Percentiles rank a stretch among this genome's conserved stretches.
These are phyloP conservation scores for Zaprionus lachaisei DNA, from an alignment of 1,140 invertebrate species.

Conservation along the genomic window DNA sequence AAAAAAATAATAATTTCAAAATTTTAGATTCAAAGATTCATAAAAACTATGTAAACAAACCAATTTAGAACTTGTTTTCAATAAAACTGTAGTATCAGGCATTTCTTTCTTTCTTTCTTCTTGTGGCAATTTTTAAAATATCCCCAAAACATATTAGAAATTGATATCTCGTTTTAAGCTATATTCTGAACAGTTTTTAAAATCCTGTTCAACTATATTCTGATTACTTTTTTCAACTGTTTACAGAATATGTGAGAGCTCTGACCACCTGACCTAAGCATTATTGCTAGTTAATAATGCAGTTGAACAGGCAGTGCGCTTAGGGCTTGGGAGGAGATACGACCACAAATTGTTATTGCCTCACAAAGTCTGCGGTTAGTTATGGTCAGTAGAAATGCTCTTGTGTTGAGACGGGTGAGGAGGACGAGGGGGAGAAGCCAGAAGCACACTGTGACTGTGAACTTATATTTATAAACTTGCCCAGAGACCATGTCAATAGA, in stretches of 20 bases:
- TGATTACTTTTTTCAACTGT: no score
- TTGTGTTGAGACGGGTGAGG: neutral
- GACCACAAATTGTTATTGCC: constrained; percentile 14
- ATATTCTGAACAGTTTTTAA: no score
- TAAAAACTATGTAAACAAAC: no score
- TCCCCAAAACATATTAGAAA: no score
- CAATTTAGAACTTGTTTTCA: no score
- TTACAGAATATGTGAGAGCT: neutral
- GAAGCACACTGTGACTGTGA: neutral
- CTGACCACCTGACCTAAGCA: neutral
- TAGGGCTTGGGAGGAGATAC: neutral
- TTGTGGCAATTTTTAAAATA: no score
- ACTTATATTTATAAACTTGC: constrained; percentile 29
- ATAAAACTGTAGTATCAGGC: no score
- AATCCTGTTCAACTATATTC: neutral
- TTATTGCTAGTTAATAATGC: constrained; percentile 1
- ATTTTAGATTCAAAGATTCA: no score
- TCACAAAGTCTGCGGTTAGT: constrained; percentile 9
- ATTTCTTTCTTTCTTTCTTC: no score
- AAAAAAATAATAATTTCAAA: no score
- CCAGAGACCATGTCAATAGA: constrained; percentile 18
- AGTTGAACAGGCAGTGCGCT: constrained; percentile 19
- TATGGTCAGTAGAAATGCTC: constrained; percentile 2
- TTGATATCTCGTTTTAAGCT: no score
- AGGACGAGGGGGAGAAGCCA: neutral